Evolutionary conservation across 2,113 vertebrate species (phyloP), one percentile per base, ranked within the genome.

Genomic region (Todiramphus saurophagus): DNA sequence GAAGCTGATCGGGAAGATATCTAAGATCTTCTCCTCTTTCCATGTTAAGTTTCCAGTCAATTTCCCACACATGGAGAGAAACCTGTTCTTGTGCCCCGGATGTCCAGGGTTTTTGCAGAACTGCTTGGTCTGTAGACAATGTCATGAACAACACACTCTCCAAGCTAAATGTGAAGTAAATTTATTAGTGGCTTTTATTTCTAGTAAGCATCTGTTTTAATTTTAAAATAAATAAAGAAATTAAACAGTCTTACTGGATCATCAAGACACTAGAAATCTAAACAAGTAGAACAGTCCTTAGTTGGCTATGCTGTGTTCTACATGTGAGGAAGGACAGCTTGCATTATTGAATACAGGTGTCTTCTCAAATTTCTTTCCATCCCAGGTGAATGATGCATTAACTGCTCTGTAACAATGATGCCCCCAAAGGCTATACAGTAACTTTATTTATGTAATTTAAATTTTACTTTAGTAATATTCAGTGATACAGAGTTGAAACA

Each of bases 301-400:
- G 39, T 27, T 67, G 27, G 20, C 53, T 51, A 17, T 7, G 28
- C 10, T 78, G 46, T 62, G 60, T 41, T 46, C 50, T 43, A 59
- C 24, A 41, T 0, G 0, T 43, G 27, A 78, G 82, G 28, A 16
- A 67, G 14, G 25, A 43, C 25, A 60, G 53, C 13, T 12, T 73
- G 44, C 67, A 43, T 59, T 72, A 72, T 0, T 68, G 18, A 56
- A 48, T 58, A 43, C 1, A 1, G 5, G 4, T 10, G 24, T 50
- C 39, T 44, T 66, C 56, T 58, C 72, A 53, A 80, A 88, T 33
- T 69, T 44, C 70, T 56, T 86, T 90, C 75, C 48, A 53, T 28
- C 13, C 59, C 44, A 82, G 44, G 41, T 68, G 33, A 95, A 62
- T 12, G 27, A 48, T 33, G 18, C 73, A 68, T 23, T 13, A 86